Percentiles rank a stretch among this genome's conserved stretches.
phyloP scores from a whole-genome alignment of 2,888 invertebrate species.

The Lagria hirta region DNA sequence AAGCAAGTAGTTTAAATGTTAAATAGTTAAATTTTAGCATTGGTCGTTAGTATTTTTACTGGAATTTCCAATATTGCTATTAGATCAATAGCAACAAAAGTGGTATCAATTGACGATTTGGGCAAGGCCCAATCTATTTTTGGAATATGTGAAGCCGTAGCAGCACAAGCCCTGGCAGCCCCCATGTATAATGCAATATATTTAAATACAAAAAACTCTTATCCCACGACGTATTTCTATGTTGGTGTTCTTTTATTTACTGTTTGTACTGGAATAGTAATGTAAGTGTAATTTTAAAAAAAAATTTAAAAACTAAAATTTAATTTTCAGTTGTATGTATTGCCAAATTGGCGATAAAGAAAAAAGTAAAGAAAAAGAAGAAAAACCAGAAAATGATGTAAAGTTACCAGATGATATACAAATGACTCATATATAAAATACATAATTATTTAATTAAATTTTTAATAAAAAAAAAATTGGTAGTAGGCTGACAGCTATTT shows the following conservation, averaged over 20 bases:
- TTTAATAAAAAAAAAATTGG: too few species aligned
- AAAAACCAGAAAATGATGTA: not conserved
- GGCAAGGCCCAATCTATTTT: slow-evolving; percentile 59
- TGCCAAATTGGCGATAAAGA: slow-evolving; percentile 2
- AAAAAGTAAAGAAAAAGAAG: slow-evolving; percentile 1
- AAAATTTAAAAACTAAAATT: not conserved
- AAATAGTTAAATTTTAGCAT: slow-evolving; percentile 29
- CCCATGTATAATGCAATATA: slow-evolving; percentile 62
- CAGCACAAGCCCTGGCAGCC: slow-evolving; percentile 59
- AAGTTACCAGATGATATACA: slow-evolving; percentile 5
- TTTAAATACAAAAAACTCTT: slow-evolving; percentile 55
- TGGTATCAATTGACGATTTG: slow-evolving; percentile 49
- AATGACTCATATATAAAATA: slow-evolving; percentile 12
- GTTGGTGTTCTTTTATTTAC: slow-evolving; percentile 50
- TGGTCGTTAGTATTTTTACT: slow-evolving; percentile 47
- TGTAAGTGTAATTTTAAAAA: slow-evolving; percentile 35
- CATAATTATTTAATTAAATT: too few species aligned
- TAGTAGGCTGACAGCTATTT: too few species aligned
- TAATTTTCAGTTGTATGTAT: slow-evolving; percentile 14
- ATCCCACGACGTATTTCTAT: slow-evolving; percentile 62
- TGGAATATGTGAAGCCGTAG: slow-evolving; percentile 62
- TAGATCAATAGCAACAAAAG: slow-evolving; percentile 50
- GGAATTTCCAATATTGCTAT: slow-evolving; percentile 48
- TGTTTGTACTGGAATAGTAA: slow-evolving; percentile 31
- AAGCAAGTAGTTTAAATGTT: too few species aligned